These are phyloP conservation scores for Drosophila repletoides DNA, from an alignment of 1,140 invertebrate species.

Conservation along the genomic window DNA sequence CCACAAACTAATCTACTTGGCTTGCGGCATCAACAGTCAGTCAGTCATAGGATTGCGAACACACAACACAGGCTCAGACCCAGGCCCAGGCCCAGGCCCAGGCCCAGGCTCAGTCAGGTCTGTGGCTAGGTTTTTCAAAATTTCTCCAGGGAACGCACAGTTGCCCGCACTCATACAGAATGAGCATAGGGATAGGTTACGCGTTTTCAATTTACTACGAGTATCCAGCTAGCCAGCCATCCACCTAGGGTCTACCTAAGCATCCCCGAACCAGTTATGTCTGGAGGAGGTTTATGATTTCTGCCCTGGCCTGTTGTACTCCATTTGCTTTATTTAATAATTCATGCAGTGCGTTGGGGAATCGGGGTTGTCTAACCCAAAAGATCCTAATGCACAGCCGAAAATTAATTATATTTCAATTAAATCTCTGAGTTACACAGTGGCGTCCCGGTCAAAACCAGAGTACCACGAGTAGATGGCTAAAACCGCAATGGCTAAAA, in stretches of 20 bases:
- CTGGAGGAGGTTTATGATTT: neutral
- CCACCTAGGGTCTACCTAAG: too few relatives aligned
- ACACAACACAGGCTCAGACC: neutral
- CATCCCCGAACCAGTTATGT: too few relatives aligned
- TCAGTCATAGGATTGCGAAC: slow-evolving; percentile 42
- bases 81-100: neutral
- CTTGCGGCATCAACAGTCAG: slow-evolving; percentile 36
- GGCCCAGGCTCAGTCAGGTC: neutral
- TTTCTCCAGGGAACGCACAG: slow-evolving; percentile 62
- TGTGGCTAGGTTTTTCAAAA: slow-evolving; percentile 39
- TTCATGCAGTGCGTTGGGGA: slow-evolving; percentile 21
- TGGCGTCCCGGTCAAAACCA: slow-evolving; percentile 9
- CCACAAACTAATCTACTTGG: slow-evolving; percentile 53
- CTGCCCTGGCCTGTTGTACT: neutral
- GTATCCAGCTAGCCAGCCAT: neutral
- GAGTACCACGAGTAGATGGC: neutral
- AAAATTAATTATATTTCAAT: slow-evolving; percentile 79
- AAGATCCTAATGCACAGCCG: slow-evolving; percentile 38
- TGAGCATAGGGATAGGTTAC: slow-evolving; percentile 27
- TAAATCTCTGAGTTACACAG: slow-evolving; percentile 36
- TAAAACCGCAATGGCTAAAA: slow-evolving; percentile 15
- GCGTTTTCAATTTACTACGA: slow-evolving; percentile 62
- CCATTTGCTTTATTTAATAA: slow-evolving; percentile 36
- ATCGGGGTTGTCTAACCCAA: neutral
- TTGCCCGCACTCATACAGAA: slow-evolving; percentile 30